Evolutionary conservation across 2,113 vertebrate genomes (phyloP).

Genomic region (Lathamus discolor): DNA sequence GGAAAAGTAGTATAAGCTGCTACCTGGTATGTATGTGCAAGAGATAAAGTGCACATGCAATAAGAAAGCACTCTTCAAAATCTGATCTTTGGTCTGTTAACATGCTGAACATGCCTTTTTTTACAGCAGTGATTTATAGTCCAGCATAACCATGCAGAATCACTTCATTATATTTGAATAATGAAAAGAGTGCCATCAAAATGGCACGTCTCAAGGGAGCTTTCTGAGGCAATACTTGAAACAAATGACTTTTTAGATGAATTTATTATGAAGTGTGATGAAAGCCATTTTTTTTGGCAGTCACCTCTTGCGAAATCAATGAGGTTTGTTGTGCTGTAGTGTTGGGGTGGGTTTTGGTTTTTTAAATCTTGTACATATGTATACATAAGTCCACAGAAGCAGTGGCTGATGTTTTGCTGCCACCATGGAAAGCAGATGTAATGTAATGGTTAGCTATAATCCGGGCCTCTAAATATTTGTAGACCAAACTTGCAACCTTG

Average conservation of each 20-base stretch:
- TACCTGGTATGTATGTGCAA: background rate
- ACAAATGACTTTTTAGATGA: slow-evolving; percentile 66
- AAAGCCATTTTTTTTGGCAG: slow-evolving; percentile 54
- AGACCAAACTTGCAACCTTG: background rate
- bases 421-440: background rate
- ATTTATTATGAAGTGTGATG: slow-evolving; percentile 61
- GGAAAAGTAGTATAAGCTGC: background rate
- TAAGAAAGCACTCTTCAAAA: background rate
- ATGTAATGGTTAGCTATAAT: background rate
- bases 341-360: background rate
- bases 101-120: slow-evolving; percentile 47
- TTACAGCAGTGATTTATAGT: slow-evolving; percentile 57
- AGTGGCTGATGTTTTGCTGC: background rate
- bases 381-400: background rate
- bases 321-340: background rate
- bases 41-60: slow-evolving; percentile 7
- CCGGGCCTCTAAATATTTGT: background rate
- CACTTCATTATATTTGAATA: slow-evolving; percentile 71
- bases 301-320: background rate
- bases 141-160: slow-evolving; percentile 57
- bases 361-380: background rate
- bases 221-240: slow-evolving; percentile 52
- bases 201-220: slow-evolving; percentile 54
- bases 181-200: slow-evolving; percentile 64
- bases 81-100: slow-evolving; percentile 55